These are phyloP conservation scores for Gadopsis marmoratus DNA, from an alignment of 2,797 vertebrate genomes.

Conservation along the genomic window DNA sequence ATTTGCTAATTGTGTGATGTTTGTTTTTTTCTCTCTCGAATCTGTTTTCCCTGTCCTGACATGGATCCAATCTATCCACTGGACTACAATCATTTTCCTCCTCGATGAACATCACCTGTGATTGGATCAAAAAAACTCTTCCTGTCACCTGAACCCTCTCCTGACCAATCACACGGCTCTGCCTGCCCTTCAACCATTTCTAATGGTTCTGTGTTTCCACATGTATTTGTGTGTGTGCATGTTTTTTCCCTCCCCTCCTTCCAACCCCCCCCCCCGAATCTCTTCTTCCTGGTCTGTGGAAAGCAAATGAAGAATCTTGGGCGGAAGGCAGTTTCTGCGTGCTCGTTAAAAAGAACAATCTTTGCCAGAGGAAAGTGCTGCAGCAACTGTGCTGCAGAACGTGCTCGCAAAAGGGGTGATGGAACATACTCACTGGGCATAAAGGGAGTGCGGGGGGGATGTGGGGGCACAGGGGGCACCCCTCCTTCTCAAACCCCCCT, in stretches of 20 bases:
- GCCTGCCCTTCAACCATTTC: constrained; percentile 58
- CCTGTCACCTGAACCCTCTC: constrained; percentile 89
- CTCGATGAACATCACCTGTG: constrained; percentile 75
- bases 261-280: constrained; percentile 41
- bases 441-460: constrained; percentile 66
- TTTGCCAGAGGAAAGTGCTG: constrained; percentile 99
- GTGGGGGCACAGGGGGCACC: constrained; percentile 69
- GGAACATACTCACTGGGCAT: constrained; percentile 75
- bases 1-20: constrained; percentile 86
- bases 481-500: constrained; percentile 60
- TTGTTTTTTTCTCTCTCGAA: constrained; percentile 79
- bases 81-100: constrained; percentile 82
- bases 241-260: constrained; percentile 6
- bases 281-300: constrained; percentile 90
- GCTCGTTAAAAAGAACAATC: constrained; percentile 99
- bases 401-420: constrained; percentile 98
- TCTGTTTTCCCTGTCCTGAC: constrained; percentile 88
- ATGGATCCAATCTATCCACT: constrained; percentile 90
- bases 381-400: constrained; percentile 99
- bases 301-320: constrained; percentile 99
- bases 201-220: constrained; percentile 53
- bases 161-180: constrained; percentile 90
- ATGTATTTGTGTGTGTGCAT: constrained; percentile 9
- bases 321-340: constrained; percentile 99
- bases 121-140: constrained; percentile 83